Conservation (phyloP, 2,888 invertebrate genomes). For the Phorcus lineatus region DNA sequence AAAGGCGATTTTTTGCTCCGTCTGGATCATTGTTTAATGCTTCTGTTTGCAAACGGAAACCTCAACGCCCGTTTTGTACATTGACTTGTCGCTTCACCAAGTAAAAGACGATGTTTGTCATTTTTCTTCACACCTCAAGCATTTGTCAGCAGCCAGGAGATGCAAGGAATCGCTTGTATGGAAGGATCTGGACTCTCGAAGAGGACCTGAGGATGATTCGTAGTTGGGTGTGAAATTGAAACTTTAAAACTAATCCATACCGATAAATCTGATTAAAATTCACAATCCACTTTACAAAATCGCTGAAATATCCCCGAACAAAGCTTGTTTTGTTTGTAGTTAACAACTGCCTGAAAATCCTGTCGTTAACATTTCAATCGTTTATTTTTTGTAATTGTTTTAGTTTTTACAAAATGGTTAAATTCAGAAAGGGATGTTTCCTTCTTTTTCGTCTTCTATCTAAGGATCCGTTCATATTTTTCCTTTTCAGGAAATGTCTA, state of each 20-base stretch:
- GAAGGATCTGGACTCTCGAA: not conserved
- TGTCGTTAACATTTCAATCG: too few species aligned
- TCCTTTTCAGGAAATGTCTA: too few species aligned
- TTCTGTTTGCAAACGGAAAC: conserved; percentile 22
- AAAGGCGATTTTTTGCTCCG: conserved; percentile 20
- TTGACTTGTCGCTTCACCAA: conserved; percentile 21
- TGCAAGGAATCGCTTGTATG: not conserved
- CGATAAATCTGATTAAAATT: conserved; percentile 15
- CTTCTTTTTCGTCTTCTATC: too few species aligned
- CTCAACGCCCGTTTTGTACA: conserved; percentile 16
- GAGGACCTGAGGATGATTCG: not conserved
- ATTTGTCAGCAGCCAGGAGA: not conserved
- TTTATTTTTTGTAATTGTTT: too few species aligned
- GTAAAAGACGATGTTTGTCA: conserved; percentile 12
- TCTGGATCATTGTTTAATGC: conserved; percentile 7
- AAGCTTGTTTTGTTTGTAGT: not conserved
- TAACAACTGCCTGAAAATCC: too few species aligned
- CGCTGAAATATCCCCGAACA: not conserved
- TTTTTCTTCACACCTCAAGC: conserved; percentile 20
- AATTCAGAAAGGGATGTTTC: too few species aligned
- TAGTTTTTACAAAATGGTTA: too few species aligned
- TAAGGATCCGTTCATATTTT: too few species aligned
- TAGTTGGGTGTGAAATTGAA: conserved; percentile 11
- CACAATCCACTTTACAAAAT: conserved; percentile 2
- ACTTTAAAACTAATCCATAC: conserved; percentile 15